A percentile compares a stretch with the other conserved stretches of the same genome.
phyloP scores from a whole-genome alignment of 2,888 invertebrate species.

The Strigamia maritima region DNA sequence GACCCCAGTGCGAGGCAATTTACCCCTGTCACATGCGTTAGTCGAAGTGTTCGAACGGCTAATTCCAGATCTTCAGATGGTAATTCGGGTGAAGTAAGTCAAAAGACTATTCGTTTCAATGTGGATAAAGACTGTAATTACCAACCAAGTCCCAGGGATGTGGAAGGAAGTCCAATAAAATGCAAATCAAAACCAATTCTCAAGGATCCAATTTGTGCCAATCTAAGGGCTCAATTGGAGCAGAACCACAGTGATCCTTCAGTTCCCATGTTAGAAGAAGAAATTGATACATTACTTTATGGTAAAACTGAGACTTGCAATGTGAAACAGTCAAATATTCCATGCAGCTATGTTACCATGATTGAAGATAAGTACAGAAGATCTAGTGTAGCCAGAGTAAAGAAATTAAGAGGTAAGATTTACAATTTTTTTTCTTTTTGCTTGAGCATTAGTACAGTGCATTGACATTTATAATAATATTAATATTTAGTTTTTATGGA shows the following conservation, averaged over 20 bases:
- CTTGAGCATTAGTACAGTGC: too few relatives aligned
- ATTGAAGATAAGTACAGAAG: conserved; percentile 46
- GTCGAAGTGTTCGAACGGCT: not conserved
- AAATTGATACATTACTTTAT: conserved; percentile 48
- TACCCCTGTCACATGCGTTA: not conserved
- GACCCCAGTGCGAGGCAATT: not conserved
- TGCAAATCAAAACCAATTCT: conserved; percentile 45
- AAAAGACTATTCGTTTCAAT: conserved; percentile 45
- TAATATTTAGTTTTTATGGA: too few relatives aligned
- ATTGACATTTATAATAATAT: too few relatives aligned
- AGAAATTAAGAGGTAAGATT: conserved; percentile 41
- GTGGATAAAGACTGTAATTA: conserved; percentile 41
- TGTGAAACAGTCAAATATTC: conserved; percentile 44
- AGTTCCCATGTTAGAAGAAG: conserved; percentile 45
- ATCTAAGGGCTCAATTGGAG: conserved; percentile 44
- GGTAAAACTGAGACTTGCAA: conserved; percentile 45
- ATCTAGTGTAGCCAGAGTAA: conserved; percentile 42
- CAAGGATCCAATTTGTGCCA: conserved; percentile 45
- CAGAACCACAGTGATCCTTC: conserved; percentile 42
- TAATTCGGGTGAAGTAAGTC: not conserved
- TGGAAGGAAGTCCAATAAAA: not conserved
- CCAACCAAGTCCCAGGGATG: not conserved
- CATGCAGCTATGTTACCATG: conserved; percentile 46
- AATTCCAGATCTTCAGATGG: not conserved
- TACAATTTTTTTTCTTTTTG: too few relatives aligned